A percentile compares a stretch with the other conserved stretches of the same genome.
Evolutionary conservation across 2,113 vertebrate genomes (phyloP).

Genomic region (Pachyramphus minor): DNA sequence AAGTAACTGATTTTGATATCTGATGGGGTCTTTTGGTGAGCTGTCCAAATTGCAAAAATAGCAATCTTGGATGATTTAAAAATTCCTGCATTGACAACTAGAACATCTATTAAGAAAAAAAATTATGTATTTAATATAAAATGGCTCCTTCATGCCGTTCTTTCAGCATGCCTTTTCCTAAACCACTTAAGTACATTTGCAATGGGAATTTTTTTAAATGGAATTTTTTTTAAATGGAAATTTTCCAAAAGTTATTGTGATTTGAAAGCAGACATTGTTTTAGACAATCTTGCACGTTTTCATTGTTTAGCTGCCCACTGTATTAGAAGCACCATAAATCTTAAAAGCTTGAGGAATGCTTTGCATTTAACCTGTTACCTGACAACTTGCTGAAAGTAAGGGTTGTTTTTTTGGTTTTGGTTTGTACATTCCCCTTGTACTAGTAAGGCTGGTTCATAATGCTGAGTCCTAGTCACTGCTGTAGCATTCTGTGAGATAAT

Average conservation of each 20-base stretch:
- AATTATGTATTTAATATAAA: neutral
- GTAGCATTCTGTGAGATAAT: neutral
- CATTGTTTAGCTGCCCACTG: neutral
- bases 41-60: neutral
- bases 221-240: neutral
- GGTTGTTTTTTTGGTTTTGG: neutral
- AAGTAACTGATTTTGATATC: neutral
- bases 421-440: neutral
- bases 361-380: neutral
- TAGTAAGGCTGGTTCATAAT: neutral
- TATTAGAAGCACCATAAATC: neutral
- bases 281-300: neutral
- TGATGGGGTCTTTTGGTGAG: neutral
- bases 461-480: neutral
- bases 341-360: neutral
- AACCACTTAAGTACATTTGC: accelerated
- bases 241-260: neutral
- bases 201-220: neutral
- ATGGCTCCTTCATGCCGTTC: neutral
- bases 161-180: neutral
- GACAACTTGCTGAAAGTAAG: neutral
- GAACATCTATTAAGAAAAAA: neutral
- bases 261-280: neutral
- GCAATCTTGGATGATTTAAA: neutral
- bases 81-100: neutral